Conservation (phyloP, 2,888 invertebrate species). For the Sphinx pinastri region DNA sequence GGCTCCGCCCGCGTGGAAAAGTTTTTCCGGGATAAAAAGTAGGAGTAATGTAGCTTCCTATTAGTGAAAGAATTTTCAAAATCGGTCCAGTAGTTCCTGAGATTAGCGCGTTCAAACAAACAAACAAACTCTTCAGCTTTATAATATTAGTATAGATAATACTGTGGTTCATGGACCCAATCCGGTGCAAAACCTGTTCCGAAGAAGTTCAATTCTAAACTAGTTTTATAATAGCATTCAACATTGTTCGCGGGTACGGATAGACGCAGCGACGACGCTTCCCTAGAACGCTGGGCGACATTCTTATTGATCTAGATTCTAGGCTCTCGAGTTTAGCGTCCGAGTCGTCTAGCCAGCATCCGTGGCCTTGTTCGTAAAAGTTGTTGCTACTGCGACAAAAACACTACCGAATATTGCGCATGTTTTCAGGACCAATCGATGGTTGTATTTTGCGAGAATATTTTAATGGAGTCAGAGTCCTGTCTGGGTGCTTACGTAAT, state of each 20-base stretch:
- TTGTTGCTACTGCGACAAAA: neutral
- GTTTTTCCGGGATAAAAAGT: no score
- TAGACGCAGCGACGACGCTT: neutral
- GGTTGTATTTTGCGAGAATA: constrained; percentile 4
- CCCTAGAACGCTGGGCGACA: neutral
- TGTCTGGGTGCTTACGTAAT: constrained; percentile 12
- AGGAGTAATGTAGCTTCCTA: no score
- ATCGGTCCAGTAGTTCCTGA: no score
- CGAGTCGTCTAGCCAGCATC: neutral
- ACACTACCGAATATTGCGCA: neutral
- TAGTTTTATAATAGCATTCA: neutral
- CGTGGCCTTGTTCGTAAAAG: neutral
- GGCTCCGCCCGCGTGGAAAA: no score
- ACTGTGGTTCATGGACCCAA: neutral
- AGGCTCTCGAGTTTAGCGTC: neutral
- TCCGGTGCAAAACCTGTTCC: neutral
- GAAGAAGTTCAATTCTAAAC: constrained; percentile 1
- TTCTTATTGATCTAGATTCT: constrained; percentile 14
- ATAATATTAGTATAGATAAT: no score
- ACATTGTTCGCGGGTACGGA: neutral
- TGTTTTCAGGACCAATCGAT: constrained; percentile 11
- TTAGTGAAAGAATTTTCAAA: no score
- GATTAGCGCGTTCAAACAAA: no score
- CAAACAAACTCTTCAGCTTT: no score
- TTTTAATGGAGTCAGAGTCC: constrained; percentile 7